phyloP scores from a whole-genome alignment of 1,140 invertebrate species.

The Drosophila biarmipes region DNA sequence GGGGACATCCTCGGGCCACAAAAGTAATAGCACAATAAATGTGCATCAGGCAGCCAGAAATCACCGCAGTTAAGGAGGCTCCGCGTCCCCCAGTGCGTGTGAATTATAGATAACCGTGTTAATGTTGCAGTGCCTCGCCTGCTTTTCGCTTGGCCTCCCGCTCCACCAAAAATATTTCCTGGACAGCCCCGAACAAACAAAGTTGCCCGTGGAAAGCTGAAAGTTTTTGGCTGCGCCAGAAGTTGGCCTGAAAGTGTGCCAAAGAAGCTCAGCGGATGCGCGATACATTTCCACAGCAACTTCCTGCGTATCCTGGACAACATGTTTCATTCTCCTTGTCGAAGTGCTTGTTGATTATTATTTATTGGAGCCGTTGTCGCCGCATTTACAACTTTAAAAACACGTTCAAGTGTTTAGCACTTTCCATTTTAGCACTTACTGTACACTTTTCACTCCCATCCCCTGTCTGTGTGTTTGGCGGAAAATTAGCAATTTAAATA shows the following conservation, averaged over 20 bases:
- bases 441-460: constrained; percentile 16
- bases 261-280: constrained; percentile 38
- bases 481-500: constrained; percentile 79
- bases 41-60: constrained; percentile 62
- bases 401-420: constrained; percentile 37
- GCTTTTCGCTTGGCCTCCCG: constrained; percentile 1
- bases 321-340: neutral
- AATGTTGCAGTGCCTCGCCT: constrained; percentile 65
- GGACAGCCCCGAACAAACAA: constrained; percentile 25
- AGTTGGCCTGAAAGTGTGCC: constrained; percentile 61
- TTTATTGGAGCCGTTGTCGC: constrained; percentile 50
- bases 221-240: constrained; percentile 22
- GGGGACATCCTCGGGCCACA: constrained; percentile 21
- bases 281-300: constrained; percentile 54
- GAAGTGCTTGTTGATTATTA: constrained; percentile 53
- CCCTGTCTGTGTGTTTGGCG: neutral
- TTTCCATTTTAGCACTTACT: constrained; percentile 59
- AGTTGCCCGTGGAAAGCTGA: constrained; percentile 34
- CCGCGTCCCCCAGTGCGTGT: constrained; percentile 51
- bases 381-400: constrained; percentile 32
- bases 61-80: constrained; percentile 42
- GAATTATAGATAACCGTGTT: constrained; percentile 81
- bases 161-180: constrained; percentile 11
- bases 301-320: constrained; percentile 47
- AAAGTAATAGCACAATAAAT: constrained; percentile 74